phyloP scores from a whole-genome alignment of 2,888 invertebrate genomes.

The Glyphotaelius pellucidus region DNA sequence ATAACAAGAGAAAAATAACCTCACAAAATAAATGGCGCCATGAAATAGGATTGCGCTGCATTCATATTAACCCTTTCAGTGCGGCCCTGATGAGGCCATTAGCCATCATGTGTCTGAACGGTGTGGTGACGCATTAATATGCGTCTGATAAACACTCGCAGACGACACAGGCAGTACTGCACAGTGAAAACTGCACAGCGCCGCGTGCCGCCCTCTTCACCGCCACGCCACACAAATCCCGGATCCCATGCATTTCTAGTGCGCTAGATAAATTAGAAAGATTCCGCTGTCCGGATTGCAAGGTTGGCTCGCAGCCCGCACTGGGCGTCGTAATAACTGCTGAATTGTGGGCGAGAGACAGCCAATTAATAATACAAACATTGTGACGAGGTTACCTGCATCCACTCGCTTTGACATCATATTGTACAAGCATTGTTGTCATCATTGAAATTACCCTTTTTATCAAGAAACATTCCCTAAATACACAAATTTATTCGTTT shows the following conservation, averaged over 20 bases:
- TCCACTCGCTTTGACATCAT: not conserved
- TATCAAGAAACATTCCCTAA: not conserved
- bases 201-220: not conserved
- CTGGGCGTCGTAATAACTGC: not conserved
- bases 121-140: conserved; percentile 60
- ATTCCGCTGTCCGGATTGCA: conserved; percentile 51
- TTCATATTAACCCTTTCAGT: not conserved
- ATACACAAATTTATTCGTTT: not conserved
- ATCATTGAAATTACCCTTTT: not conserved
- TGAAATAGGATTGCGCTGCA: not conserved
- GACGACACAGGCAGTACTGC: conserved; percentile 22
- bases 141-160: conserved; percentile 62
- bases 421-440: no score
- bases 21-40: not conserved
- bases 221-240: conserved; percentile 39
- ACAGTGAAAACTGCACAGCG: not conserved
- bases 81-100: conserved; percentile 22
- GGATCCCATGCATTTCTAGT: conserved; percentile 64
- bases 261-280: conserved; percentile 64
- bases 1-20: not conserved
- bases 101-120: conserved; percentile 25
- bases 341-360: not conserved
- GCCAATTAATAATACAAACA: not conserved
- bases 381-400: not conserved
- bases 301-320: not conserved